Base-by-base conservation (phyloP, 2,888 invertebrate species). In the Dynastes maya region DNA sequence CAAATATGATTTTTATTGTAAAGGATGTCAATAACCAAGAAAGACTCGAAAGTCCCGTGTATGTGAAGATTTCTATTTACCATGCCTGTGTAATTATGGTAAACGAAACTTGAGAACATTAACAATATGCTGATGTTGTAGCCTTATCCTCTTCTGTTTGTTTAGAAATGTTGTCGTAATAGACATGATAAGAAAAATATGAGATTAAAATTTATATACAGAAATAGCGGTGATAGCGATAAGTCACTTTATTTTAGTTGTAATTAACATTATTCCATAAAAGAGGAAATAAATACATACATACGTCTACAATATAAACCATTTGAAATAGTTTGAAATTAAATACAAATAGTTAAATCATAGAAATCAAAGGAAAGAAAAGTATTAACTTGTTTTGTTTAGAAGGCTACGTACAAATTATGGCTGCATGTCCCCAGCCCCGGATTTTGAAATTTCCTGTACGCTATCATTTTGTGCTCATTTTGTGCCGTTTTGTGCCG, bases 11-110 rank as follows among this genome's bases (percentile, higher is more conserved):
- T 72, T 72, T 58, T 72, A 72, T 45, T 22, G 40, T 16, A 55
- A 55, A 72, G 22, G 32, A 58, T 72, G 72, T 72, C 72, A 72
- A 72, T 58, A 72, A 58, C 72, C 49, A 67, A 67, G 72, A 68
- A 49, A 49, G 51, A 72, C 72, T 72, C 58, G 72, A 72, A 72
- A 72, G 72, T 72, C 58, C 16, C n/a, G 58, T 72, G 13, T 72
- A 58, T 58, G 40, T 40, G 27, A 58, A 61, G 72, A 55, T 72
- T 58, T 72, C 72, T 72, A 72, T 37, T 37, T 71, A 71, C 67
- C 45, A 27, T 13, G 22, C 45, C 16, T 45, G 67, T 49, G 49
- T 67, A 67, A 67, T 67, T 67, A 67, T 22, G 67, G 67, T 67
- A 67, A 49, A 67, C 32, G 22, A 49, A 67, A 16, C 49, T 67